Percentiles rank a stretch among this genome's conserved stretches.
Conservation (phyloP, 2,797 vertebrate species). For the Acestrorhynchus altus region DNA sequence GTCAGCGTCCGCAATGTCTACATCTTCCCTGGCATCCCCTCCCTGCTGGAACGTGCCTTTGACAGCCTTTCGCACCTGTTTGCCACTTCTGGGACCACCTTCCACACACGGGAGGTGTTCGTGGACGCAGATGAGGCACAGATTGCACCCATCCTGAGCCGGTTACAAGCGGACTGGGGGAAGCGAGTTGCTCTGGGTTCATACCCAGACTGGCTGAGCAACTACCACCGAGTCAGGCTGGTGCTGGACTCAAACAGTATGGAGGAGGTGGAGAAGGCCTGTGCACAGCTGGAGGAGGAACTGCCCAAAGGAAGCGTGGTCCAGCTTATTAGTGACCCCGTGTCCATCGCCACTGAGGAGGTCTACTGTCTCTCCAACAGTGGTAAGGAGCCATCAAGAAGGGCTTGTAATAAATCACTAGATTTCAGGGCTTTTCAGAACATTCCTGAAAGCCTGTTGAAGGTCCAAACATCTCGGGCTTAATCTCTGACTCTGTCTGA, state of each 20-base stretch:
- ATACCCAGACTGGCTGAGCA: constrained; percentile 93
- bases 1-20: constrained; percentile 94
- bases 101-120: constrained; percentile 84
- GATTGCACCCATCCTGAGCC: constrained; percentile 78
- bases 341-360: constrained; percentile 78
- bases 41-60: constrained; percentile 85
- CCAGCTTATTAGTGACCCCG: constrained; percentile 76
- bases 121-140: constrained; percentile 83
- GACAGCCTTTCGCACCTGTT: constrained; percentile 87
- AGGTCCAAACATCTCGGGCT: too few relatives aligned
- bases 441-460: background rate
- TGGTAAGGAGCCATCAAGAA: constrained; percentile 73
- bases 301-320: constrained; percentile 83
- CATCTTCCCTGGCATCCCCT: constrained; percentile 91
- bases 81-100: constrained; percentile 78
- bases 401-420: background rate
- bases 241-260: constrained; percentile 87
- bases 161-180: constrained; percentile 79
- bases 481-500: too few relatives aligned
- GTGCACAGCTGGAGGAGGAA: constrained; percentile 76
- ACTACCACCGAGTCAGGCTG: constrained; percentile 91
- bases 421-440: background rate
- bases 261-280: constrained; percentile 79
- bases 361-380: constrained; percentile 85
- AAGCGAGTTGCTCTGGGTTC: constrained; percentile 84